Base-by-base conservation (phyloP, 1,140 invertebrate genomes). In the Choristoneura fumiferana region DNA sequence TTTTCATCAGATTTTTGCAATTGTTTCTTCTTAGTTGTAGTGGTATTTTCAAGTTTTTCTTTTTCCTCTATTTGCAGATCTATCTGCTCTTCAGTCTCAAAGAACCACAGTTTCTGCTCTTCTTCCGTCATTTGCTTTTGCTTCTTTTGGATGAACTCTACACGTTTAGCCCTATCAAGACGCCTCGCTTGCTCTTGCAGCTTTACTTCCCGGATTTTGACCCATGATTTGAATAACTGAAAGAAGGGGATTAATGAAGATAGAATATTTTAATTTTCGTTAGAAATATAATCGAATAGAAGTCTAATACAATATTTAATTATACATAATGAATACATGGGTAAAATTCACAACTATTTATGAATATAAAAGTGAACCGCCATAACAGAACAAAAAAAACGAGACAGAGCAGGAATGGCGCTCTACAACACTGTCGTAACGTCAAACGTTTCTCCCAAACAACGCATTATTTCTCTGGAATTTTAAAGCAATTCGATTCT, bases 41-140 rank as follows among this genome's bases (percentile, higher is more conserved):
- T 80, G 69, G 82, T 72, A 45, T 89, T 89, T 37, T 66, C 73
- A 83, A 91, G 89, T 45, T 76, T 83, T 85, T 91, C 76, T 74
- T 88, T 92, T 56, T 89, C 91, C 67, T 93, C 93, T 69, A 95
- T 95, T 78, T 92, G 66, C 9, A 96, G 79, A 74, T 96, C 94
- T 57, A 95, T 92, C 69, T 93, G 73, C 43, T 95, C 93, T 76
- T 95, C 92, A 70, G 94, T 93, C 49, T 95, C 94, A 85, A 96
- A 95, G 90, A 94, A 96, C 89, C 94, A 95, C 29, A 96, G 83
- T 57, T 93, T 90, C 68, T 92, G 91, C 73, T 95, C 94, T 71
- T 90, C 90, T n/a, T 88, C 66, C 38, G 89, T 45, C 34, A 96
- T 72, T 4, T 91, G 79, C 45, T 91, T 84, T 69, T 94, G 91